These are phyloP conservation scores for Lochmaea crataegi DNA, from an alignment of 2,888 invertebrate genomes.

Conservation along the genomic window DNA sequence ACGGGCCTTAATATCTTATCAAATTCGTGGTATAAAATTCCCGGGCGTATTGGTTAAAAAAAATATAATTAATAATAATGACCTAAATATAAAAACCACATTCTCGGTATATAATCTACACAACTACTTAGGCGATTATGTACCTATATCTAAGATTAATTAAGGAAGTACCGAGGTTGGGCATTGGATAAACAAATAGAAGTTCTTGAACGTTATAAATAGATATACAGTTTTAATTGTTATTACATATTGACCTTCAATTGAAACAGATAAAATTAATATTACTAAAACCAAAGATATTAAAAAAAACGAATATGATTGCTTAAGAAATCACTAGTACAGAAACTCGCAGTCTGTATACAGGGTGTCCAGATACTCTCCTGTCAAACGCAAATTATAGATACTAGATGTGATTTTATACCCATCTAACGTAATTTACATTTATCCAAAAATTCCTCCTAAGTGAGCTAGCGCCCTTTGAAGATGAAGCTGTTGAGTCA, in stretches of 20 bases:
- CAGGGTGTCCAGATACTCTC: no score
- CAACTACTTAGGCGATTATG: not conserved
- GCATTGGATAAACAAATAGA: conserved; percentile 7
- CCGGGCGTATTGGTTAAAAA: no score
- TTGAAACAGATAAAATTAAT: not conserved
- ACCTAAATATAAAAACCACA: not conserved
- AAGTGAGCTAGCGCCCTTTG: no score
- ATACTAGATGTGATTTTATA: no score
- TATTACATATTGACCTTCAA: not conserved
- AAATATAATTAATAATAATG: not conserved
- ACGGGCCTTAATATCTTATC: no score
- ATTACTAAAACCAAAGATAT: not conserved
- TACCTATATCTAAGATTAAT: not conserved
- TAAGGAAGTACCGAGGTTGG: conserved; percentile 8
- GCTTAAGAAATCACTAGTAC: no score
- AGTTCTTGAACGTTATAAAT: conserved; percentile 10
- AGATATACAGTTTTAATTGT: conserved; percentile 5
- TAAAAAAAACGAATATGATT: not conserved
- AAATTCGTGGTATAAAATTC: no score
- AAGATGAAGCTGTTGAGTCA: no score
- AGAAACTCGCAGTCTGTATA: no score
- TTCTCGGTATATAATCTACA: not conserved
- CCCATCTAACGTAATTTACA: no score
- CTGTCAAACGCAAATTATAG: no score
- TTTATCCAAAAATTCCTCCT: no score